Evolutionary conservation across 2,888 invertebrate species (phyloP).

Genomic region (Encarsia formosa): DNA sequence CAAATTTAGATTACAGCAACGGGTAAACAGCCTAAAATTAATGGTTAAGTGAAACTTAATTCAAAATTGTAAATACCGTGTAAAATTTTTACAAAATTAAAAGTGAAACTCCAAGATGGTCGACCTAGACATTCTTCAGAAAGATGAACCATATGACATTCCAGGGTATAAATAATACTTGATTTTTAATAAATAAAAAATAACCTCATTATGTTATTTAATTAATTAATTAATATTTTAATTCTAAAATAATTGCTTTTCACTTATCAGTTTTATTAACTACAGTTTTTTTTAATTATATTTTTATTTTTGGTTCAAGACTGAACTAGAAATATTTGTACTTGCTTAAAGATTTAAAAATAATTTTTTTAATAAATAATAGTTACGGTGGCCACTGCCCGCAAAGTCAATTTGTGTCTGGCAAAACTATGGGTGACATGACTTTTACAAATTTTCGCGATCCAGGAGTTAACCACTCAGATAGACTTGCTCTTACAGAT

Average conservation of each 20-base stretch:
- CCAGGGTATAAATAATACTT: conserved; percentile 30
- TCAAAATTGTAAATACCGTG: too few species aligned
- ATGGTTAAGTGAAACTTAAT: too few species aligned
- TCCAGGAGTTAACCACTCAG: conserved; percentile 69
- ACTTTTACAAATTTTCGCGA: conserved; percentile 68
- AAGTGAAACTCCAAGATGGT: conserved; percentile 19
- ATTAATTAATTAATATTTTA: background rate
- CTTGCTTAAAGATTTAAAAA: too few species aligned
- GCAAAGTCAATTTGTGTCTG: conserved; percentile 68
- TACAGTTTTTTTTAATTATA: too few species aligned
- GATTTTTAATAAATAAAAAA: background rate
- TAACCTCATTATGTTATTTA: background rate
- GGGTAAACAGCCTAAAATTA: too few species aligned
- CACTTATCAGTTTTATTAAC: too few species aligned
- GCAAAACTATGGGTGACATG: conserved; percentile 70
- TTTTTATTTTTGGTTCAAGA: too few species aligned
- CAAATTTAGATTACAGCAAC: too few species aligned
- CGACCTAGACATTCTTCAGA: conserved; percentile 19
- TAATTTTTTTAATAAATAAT: too few species aligned
- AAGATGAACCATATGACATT: conserved; percentile 16
- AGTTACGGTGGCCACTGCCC: conserved; percentile 78
- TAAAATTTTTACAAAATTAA: conserved; percentile 17
- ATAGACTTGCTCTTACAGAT: conserved; percentile 65
- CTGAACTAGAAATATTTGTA: too few species aligned
- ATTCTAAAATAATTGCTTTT: too few species aligned